Evolutionary conservation across 2,113 vertebrate species (phyloP), one percentile per base, ranked within the genome.

Genomic region (Argyrosomus japonicus): DNA sequence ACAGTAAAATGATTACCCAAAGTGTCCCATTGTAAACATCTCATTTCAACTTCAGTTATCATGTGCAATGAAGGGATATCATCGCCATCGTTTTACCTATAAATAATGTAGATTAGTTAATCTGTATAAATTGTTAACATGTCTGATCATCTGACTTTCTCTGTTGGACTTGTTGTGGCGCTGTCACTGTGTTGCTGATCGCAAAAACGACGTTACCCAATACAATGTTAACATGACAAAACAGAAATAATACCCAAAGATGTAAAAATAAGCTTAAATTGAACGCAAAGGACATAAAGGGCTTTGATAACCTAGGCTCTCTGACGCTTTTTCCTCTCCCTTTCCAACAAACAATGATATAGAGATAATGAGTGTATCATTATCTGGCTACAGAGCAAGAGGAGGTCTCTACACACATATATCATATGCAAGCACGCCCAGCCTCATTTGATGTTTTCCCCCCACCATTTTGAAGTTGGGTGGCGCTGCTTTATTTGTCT

Each of bases 401-500:
- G 3, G 11, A 56, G 11, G 25, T 56, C 7, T 32, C 50, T 40
- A 51, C 17, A 36, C n/a, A n/a, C 9, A 36, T 12, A 23, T 0
- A n/a, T 2, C 27, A n/a, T 25, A 40, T 40, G 36, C 7, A 40
- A 40, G n/a, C 47, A 25, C 8, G 2, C 51, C 45, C 32, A 15
- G n/a, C 17, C 53, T 19, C 61, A 53, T 40, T 47, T 29, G 5
- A 43, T 23, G 36, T 48, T 47, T 23, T 47, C 36, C 19, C 48
- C 27, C 23, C 27, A 8, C 51, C 19, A 25, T 61, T 29, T 45
- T 19, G 23, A 67, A n/a, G n/a, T 58, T 18, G 6, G 4, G 50
- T 57, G 47, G 27, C 25, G 1, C n/a, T 3, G 82, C 56, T 75
- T 68, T 61, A 70, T 79, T 76, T 81, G 80, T 73, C 61, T 81